Conservation (phyloP, 2,888 invertebrate species). For the Ophonus ardosiacus region DNA sequence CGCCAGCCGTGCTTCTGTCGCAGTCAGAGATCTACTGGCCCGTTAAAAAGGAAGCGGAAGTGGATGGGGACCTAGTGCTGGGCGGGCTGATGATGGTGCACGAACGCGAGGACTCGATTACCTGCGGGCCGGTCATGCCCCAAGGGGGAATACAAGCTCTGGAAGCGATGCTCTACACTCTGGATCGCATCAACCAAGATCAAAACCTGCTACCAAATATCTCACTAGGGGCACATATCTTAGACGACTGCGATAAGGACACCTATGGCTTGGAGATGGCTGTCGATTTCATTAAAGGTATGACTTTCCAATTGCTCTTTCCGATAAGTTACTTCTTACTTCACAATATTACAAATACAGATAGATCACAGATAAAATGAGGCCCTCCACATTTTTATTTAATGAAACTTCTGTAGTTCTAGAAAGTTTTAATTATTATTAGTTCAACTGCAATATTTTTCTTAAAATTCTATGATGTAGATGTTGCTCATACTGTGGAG, state of each 20-base stretch:
- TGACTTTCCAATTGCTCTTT: slow-evolving; percentile 70
- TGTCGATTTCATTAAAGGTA: slow-evolving; percentile 97
- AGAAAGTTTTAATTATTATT: no score
- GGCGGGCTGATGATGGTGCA: slow-evolving; percentile 98
- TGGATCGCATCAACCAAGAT: slow-evolving; percentile 87
- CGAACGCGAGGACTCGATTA: slow-evolving; percentile 90
- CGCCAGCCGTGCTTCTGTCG: background rate
- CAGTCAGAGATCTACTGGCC: slow-evolving; percentile 81
- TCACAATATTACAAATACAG: no score
- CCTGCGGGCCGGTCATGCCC: slow-evolving; percentile 96
- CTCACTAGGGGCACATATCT: slow-evolving; percentile 89
- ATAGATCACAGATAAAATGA: no score
- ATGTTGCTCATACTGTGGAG: no score
- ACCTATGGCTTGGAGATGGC: slow-evolving; percentile 97
- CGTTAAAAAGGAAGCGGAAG: slow-evolving; percentile 89
- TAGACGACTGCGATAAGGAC: slow-evolving; percentile 97
- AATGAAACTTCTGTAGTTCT: no score
- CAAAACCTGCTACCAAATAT: slow-evolving; percentile 86
- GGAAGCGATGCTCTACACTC: slow-evolving; percentile 94
- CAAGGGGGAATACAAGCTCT: slow-evolving; percentile 93
- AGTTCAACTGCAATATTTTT: no score
- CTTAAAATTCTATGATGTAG: no score
- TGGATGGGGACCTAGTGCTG: slow-evolving; percentile 92
- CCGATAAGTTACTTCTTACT: no score
- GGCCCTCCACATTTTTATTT: no score